Percentiles rank a stretch among this genome's conserved stretches.
These are phyloP conservation scores for Bujurquina vittata DNA, from an alignment of 2,113 vertebrate genomes.

Conservation along the genomic window DNA sequence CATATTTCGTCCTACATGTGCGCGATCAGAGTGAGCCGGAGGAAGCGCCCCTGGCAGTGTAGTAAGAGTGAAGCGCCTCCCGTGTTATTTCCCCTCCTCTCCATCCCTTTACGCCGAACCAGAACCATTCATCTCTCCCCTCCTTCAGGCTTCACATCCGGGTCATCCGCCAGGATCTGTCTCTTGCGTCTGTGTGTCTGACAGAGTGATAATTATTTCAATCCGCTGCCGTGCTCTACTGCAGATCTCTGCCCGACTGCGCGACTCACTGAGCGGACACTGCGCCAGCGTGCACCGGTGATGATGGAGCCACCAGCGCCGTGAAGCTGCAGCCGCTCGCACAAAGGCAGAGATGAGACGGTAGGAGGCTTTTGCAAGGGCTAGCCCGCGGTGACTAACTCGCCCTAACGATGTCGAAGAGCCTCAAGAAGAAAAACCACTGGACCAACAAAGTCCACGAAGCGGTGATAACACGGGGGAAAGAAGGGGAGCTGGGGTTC, in stretches of 20 bases:
- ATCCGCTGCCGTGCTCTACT: slow-evolving; percentile 67
- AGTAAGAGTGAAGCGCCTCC: slow-evolving; percentile 69
- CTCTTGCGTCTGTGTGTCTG: slow-evolving; percentile 69
- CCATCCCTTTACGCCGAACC: slow-evolving; percentile 73
- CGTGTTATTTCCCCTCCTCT: slow-evolving; percentile 68
- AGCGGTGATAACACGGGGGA: slow-evolving; percentile 89
- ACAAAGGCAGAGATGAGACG: slow-evolving; percentile 72
- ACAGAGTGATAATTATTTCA: slow-evolving; percentile 61
- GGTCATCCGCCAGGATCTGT: slow-evolving; percentile 79
- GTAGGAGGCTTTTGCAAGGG: slow-evolving; percentile 71
- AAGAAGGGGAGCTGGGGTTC: slow-evolving; percentile 95
- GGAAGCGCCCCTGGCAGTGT: slow-evolving; percentile 66
- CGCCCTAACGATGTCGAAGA: slow-evolving; percentile 94
- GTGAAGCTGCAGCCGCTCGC: slow-evolving; percentile 65
- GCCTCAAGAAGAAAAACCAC: slow-evolving; percentile 99
- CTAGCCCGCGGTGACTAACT: slow-evolving; percentile 69
- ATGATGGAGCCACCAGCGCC: slow-evolving; percentile 66
- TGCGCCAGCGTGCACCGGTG: slow-evolving; percentile 63
- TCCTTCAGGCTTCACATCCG: slow-evolving; percentile 85
- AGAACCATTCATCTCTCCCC: slow-evolving; percentile 80
- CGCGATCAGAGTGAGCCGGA: slow-evolving; percentile 45
- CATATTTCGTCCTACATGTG: slow-evolving; percentile 32
- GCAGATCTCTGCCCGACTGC: slow-evolving; percentile 70
- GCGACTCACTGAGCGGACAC: slow-evolving; percentile 72
- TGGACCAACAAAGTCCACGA: slow-evolving; percentile 99